Evolutionary conservation across 2,888 invertebrate species (phyloP).

Genomic region (Metopia argyrocephala): DNA sequence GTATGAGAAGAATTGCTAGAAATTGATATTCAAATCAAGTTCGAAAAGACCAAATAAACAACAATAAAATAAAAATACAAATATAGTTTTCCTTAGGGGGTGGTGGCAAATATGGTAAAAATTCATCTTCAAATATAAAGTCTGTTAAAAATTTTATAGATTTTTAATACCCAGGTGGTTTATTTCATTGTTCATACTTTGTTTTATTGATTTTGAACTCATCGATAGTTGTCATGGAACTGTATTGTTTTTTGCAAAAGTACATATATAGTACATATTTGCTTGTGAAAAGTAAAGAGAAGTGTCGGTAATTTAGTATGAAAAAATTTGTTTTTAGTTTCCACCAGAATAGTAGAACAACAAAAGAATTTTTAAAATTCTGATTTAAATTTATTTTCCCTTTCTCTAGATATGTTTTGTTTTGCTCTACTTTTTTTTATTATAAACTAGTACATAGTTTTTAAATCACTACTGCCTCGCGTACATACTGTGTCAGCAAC

Average conservation of each 20-base stretch:
- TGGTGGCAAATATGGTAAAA: not conserved
- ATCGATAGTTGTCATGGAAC: slow-evolving; percentile 17
- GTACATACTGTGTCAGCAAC: slow-evolving; percentile 34
- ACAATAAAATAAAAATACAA: slow-evolving; percentile 12
- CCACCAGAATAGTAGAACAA: not conserved
- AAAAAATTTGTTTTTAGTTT: no score
- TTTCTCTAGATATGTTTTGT: not conserved
- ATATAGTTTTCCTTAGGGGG: not conserved
- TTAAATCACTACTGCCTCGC: slow-evolving; percentile 13
- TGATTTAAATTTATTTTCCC: not conserved
- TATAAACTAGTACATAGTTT: not conserved
- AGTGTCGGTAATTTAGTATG: no score
- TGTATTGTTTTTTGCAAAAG: not conserved
- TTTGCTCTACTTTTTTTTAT: not conserved
- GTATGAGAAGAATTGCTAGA: not conserved
- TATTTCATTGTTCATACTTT: slow-evolving; percentile 14
- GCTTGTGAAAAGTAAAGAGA: no score
- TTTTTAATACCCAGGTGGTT: slow-evolving; percentile 50
- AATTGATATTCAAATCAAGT: slow-evolving; percentile 55
- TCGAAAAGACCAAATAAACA: slow-evolving; percentile 23
- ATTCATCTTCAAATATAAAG: slow-evolving; percentile 5
- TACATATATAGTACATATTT: not conserved
- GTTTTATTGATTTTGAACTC: not conserved
- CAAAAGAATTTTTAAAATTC: not conserved
- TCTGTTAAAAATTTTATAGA: slow-evolving; percentile 43